Conservation (phyloP, 2,797 vertebrate species). For the Chaetophractus vellerosus region DNA sequence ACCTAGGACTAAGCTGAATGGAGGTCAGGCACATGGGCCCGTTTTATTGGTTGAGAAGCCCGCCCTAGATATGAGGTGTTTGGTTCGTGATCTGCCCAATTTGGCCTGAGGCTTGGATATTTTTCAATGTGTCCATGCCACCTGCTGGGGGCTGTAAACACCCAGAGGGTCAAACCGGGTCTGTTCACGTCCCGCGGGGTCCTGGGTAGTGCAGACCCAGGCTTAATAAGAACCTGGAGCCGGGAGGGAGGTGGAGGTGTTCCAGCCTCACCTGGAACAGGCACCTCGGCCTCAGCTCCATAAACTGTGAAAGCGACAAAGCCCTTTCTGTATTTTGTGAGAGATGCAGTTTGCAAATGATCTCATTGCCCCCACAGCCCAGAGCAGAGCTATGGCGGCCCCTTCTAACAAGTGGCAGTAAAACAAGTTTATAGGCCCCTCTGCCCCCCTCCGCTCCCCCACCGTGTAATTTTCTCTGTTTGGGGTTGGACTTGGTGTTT, state of each 20-base stretch:
- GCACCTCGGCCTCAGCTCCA: constrained; percentile 62
- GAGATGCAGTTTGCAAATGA: constrained; percentile 75
- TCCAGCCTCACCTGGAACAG: constrained; percentile 54
- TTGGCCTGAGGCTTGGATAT: not conserved
- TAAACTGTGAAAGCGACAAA: constrained; percentile 73
- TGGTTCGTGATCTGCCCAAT: not conserved
- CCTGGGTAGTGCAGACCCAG: not conserved
- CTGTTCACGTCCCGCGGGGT: not conserved
- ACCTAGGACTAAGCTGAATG: not conserved
- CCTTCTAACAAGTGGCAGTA: constrained; percentile 71
- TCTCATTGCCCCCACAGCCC: constrained; percentile 69
- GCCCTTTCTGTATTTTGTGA: constrained; percentile 75
- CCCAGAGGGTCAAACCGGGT: not conserved
- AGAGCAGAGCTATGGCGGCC: constrained; percentile 26
- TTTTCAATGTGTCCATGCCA: fast-evolving
- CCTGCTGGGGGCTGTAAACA: not conserved
- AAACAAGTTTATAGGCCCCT: constrained; percentile 61
- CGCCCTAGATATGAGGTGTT: fast-evolving
- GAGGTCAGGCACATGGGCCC: fast-evolving
- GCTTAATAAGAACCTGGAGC: not conserved
- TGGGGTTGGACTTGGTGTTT: constrained; percentile 78
- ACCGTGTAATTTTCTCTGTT: constrained; percentile 52
- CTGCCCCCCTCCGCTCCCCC: not conserved
- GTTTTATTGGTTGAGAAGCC: no score
- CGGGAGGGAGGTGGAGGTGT: not conserved